Conservation (phyloP, 2,797 vertebrate genomes). For the Synanceia verrucosa region DNA sequence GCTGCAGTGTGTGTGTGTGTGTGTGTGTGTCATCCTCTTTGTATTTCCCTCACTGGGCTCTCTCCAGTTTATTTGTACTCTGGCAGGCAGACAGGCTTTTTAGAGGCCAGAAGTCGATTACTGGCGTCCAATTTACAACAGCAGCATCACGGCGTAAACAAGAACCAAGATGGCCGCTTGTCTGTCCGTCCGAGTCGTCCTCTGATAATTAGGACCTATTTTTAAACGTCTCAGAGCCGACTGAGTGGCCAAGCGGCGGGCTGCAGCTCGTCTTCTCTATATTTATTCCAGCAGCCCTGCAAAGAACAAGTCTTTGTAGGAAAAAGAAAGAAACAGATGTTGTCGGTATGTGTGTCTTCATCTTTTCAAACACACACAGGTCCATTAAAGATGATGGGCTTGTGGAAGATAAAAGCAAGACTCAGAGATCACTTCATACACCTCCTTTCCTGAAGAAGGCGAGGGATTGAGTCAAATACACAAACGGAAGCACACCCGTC, state of each 20-base stretch:
- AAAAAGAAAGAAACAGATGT: neutral
- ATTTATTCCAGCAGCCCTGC: conserved; percentile 15
- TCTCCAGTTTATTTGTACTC: conserved; percentile 39
- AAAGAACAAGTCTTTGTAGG: conserved; percentile 14
- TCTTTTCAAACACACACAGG: neutral
- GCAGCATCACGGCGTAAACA: conserved; percentile 49
- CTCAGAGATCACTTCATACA: conserved; percentile 19
- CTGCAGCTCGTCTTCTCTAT: conserved; percentile 20
- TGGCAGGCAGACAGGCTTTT: conserved; percentile 32
- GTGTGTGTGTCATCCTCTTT: neutral
- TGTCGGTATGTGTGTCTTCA: neutral
- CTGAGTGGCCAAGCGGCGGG: conserved; percentile 16
- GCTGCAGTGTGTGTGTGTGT: neutral
- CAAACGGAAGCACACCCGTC: neutral
- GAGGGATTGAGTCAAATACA: conserved; percentile 5
- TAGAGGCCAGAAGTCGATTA: conserved; percentile 41
- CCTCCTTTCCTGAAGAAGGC: conserved; percentile 4
- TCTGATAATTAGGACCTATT: conserved; percentile 62
- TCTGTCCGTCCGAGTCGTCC: conserved; percentile 27
- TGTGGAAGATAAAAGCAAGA: conserved; percentile 30
- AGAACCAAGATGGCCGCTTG: conserved; percentile 50
- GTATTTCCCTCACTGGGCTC: conserved; percentile 3
- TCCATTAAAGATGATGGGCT: conserved; percentile 19
- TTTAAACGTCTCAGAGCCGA: conserved; percentile 36
- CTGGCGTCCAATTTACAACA: conserved; percentile 54